Base-by-base conservation (phyloP, 1,140 invertebrate genomes). In the Branchinecta lindahli region DNA sequence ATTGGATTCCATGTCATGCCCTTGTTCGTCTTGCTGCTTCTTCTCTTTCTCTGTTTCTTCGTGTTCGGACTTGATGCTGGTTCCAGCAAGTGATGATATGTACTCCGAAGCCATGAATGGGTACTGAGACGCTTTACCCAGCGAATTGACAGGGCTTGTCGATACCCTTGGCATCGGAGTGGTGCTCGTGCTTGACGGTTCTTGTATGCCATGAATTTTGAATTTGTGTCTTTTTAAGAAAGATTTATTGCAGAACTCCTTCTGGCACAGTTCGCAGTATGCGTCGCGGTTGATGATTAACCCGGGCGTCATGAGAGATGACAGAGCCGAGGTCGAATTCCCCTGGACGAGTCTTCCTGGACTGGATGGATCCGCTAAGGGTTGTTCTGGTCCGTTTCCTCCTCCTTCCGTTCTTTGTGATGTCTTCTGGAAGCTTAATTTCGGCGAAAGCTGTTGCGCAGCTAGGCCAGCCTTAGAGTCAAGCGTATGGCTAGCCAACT, bases 211-310 rank as follows among this genome's bases (percentile, higher is more conserved):
- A 73, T 84, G 83, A 67, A 83, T 83, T 72, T 84, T 84, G 7
- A 80, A 80, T 75, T 83, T 84, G 74, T 84, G 83, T 44, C 86
- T 84, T 74, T 85, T 82, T 21, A 88, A 77, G 76, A 88, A 87
- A 77, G 88, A 87, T 77, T 88, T 85, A 79, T 88, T 88, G 78
- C 86, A 87, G 72, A 85, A 83, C 73, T 87, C 84, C 75, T 88
- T 87, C 75, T 86, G 85, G 75, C 86, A 88, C 70, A 83, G 77
- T 72, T 82, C 80, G 73, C 81, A 82, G 71, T 77, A 81, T n/a
- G 80, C 79, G 73, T 79, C 79, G 20, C 73, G 73, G 66, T 75
- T 75, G 45, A 74, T 73, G 66, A 75, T 71, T 7, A 73, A 73
- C 44, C 52, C 67, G 21, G 12, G 68, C 71, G 71, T 71, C 69